Base-by-base conservation (phyloP, 2,888 invertebrate species). In the Bombyx huttoni region DNA sequence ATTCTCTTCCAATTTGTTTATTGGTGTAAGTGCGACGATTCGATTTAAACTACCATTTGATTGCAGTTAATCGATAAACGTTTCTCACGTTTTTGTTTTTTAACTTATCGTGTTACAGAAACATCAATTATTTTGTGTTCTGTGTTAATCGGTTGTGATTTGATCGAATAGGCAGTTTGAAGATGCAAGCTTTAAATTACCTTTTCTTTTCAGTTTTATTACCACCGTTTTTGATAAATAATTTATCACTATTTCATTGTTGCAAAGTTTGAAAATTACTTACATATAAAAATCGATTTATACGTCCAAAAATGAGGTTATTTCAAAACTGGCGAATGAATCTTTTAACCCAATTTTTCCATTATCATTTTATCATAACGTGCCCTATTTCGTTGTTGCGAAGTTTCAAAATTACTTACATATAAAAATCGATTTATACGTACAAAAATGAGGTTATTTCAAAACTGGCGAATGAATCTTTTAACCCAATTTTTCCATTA, bases 11-110 rank as follows among this genome's bases (percentile, higher is more conserved):
- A 74, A 80, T 81, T 81, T 80, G 78, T 84, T 81, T 81, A 75
- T 75, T 72, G 75, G 70, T 73, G 74, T 77, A 72, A 71, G 74
- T 69, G 67, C 63, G 68, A 68, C 76, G 81, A 80, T 80, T 81
- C 69, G 71, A 77, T 79, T 85, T 77, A 79, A 82, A 83, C 80
- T 73, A 84, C 80, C 67, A 67, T 65, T 68, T 72, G 70, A 79
- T 75, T 75, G 66, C 61, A 63, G 64, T 72, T 67, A 64, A 71
- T 71, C 73, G 71, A 78, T 79, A 71, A 63, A 73, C 73, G 75
- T 76, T 84, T 86, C 86, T 85, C 86, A 86, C 86, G 86, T 86
- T 85, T 83, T 82, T 80, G 73, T 81, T 78, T 78, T 68, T 76
- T 78, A 77, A 73, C 72, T 64, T 75, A 75, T 78, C 68, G 70